Conservation (phyloP, 1,140 invertebrate species). For the Neuroterus valhalla region DNA sequence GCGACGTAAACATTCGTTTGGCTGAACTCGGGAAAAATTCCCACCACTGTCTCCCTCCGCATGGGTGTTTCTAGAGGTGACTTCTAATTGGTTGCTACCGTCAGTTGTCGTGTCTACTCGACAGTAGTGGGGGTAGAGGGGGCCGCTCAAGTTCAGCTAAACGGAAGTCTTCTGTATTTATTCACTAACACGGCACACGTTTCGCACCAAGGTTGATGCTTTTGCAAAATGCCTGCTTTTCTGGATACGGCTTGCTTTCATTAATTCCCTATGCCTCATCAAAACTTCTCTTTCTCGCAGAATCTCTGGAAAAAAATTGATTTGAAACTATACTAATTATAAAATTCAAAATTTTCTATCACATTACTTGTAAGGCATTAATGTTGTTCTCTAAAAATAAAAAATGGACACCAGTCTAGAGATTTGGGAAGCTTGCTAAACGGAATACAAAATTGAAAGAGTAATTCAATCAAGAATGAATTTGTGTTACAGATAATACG, state of each 20-base stretch:
- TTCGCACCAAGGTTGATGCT: constrained; percentile 33
- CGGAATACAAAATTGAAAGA: not conserved
- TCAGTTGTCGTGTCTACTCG: no score
- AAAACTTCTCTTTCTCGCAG: constrained; percentile 26
- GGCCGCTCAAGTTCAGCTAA: no score
- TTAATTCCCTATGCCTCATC: constrained; percentile 28
- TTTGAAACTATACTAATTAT: not conserved
- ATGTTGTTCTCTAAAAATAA: no score
- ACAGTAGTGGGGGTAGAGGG: no score
- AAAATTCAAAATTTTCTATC: no score
- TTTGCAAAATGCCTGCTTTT: constrained; percentile 45
- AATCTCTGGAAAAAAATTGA: not conserved
- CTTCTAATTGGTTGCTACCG: no score
- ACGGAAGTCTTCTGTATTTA: no score
- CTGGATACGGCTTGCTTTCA: constrained; percentile 33
- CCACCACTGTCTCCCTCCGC: no score
- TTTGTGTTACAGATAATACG: constrained; percentile 69
- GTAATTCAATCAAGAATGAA: not conserved
- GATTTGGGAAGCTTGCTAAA: not conserved
- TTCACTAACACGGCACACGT: not conserved
- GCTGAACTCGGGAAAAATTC: no score
- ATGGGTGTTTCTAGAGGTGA: no score
- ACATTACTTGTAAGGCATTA: no score
- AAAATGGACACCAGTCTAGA: not conserved
- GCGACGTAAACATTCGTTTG: no score